Evolutionary conservation across 1,140 invertebrate genomes (phyloP).

Genomic region (Anastrepha obliqua): DNA sequence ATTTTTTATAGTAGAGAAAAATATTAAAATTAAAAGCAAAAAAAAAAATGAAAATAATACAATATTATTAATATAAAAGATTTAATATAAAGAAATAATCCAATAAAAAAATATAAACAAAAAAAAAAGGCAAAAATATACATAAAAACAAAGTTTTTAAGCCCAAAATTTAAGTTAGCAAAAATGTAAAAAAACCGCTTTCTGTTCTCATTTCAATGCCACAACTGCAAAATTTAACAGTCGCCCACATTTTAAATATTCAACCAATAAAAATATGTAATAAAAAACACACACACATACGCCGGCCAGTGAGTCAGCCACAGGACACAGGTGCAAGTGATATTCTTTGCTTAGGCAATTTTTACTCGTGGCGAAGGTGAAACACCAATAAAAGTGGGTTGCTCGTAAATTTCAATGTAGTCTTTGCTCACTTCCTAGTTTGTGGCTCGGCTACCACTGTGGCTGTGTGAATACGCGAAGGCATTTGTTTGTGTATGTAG

Average conservation of each 20-base stretch:
- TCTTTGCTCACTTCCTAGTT: background rate
- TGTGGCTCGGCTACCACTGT: background rate
- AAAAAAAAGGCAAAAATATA: background rate
- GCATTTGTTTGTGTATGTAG: background rate
- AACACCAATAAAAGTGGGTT: background rate
- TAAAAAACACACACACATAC: background rate
- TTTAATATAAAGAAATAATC: background rate
- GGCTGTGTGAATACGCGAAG: background rate
- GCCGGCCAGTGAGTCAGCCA: background rate
- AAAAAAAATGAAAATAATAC: constrained; percentile 23
- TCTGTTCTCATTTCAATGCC: no score
- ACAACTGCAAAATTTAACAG: no score
- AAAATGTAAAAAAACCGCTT: background rate
- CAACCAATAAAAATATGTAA: no score
- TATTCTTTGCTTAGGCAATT: no score
- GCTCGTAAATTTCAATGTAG: background rate
- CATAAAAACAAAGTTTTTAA: background rate
- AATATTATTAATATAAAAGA: constrained; percentile 17
- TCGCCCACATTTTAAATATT: no score
- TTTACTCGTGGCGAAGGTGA: background rate
- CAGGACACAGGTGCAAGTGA: background rate
- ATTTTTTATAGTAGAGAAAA: constrained; percentile 22
- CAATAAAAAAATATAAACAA: background rate
- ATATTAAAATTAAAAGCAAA: constrained; percentile 11
- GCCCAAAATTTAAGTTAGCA: background rate